phyloP scores from a whole-genome alignment of 1,140 invertebrate genomes.

The Drosophila nebulosa region DNA sequence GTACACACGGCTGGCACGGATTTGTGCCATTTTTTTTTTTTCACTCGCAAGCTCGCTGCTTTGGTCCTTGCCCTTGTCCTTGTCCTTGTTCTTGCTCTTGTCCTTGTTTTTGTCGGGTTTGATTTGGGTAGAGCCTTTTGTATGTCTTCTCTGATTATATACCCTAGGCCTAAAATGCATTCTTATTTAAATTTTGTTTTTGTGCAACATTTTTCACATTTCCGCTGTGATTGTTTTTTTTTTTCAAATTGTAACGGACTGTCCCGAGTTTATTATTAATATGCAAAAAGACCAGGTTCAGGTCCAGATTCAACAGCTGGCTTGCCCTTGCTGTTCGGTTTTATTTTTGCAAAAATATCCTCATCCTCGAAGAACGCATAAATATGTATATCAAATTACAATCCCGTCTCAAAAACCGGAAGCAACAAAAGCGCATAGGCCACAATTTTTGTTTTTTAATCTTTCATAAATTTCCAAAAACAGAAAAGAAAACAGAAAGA shows the following conservation, averaged over 20 bases:
- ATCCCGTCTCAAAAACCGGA: slow-evolving; percentile 57
- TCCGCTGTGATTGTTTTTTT: slow-evolving; percentile 60
- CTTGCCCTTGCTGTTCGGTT: slow-evolving; percentile 22
- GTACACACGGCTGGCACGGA: slow-evolving; percentile 3
- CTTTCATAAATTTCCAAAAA: slow-evolving; percentile 41
- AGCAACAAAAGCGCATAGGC: slow-evolving; percentile 47
- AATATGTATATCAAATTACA: slow-evolving; percentile 69
- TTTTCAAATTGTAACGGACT: slow-evolving; percentile 31
- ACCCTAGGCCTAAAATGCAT: slow-evolving; percentile 47
- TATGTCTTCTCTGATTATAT: slow-evolving; percentile 38
- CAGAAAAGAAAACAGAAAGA: too few relatives aligned
- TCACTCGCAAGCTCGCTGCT: slow-evolving; percentile 16
- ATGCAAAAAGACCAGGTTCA: background rate
- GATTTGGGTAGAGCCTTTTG: slow-evolving; percentile 67
- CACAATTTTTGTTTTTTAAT: slow-evolving; percentile 35
- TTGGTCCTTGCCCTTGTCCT: slow-evolving; percentile 31
- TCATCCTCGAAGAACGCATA: slow-evolving; percentile 48
- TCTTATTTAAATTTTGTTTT: slow-evolving; percentile 57
- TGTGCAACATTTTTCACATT: slow-evolving; percentile 59
- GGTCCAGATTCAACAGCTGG: slow-evolving; percentile 37
- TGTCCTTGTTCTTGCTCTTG: slow-evolving; percentile 52
- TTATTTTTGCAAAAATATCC: slow-evolving; percentile 35
- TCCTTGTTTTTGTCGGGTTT: slow-evolving; percentile 52
- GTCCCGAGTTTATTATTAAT: background rate
- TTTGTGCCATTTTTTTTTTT: slow-evolving; percentile 36